Evolutionary conservation across 1,140 invertebrate species (phyloP).

Genomic region (Diabrotica virgifera): DNA sequence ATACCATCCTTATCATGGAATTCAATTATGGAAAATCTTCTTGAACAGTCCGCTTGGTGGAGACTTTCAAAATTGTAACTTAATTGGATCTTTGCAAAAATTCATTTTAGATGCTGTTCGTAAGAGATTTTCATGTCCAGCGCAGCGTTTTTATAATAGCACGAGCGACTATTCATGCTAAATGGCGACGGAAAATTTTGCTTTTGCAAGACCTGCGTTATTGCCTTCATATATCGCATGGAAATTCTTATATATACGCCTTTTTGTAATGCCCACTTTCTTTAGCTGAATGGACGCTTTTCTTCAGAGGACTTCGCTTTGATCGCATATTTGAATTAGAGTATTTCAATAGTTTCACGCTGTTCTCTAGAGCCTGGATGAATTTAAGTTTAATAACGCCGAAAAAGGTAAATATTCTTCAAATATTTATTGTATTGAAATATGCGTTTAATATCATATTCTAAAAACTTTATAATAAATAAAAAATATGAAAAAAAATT

Average conservation of each 20-base stretch:
- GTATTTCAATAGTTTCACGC: no score
- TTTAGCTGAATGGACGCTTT: neutral
- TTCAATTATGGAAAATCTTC: slow-evolving; percentile 36
- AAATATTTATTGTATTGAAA: no score
- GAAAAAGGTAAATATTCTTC: no score
- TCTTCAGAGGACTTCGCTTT: neutral
- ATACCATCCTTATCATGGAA: slow-evolving; percentile 31
- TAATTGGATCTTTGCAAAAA: slow-evolving; percentile 35
- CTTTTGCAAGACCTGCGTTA: slow-evolving; percentile 6
- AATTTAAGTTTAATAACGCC: no score
- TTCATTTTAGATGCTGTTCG: slow-evolving; percentile 28
- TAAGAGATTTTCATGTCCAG: slow-evolving; percentile 29
- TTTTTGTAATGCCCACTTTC: slow-evolving; percentile 1
- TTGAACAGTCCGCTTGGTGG: slow-evolving; percentile 18
- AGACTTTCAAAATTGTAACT: slow-evolving; percentile 28
- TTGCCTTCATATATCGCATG: slow-evolving; percentile 10
- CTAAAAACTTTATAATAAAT: no score
- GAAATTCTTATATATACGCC: slow-evolving; percentile 11
- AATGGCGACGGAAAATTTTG: neutral
- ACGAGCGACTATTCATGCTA: neutral
- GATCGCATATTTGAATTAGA: no score
- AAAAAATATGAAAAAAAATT: no score
- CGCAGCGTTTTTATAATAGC: slow-evolving; percentile 30
- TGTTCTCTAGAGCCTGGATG: no score
- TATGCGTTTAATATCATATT: no score